phyloP scores from a whole-genome alignment of 2,888 invertebrate species.

The Volucella bombylans region DNA sequence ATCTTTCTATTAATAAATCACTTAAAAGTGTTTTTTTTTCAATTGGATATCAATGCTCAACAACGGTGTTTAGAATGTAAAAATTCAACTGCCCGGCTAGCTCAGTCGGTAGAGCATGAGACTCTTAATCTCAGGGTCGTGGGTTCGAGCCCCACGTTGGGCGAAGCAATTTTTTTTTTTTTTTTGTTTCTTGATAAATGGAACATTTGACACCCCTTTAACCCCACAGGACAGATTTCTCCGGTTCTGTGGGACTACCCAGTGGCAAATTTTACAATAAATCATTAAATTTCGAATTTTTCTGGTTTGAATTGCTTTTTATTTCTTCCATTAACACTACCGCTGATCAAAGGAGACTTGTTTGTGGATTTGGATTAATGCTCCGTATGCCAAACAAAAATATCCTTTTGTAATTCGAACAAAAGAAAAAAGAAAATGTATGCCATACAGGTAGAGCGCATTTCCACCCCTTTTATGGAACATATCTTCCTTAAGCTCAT shows the following conservation, averaged over 20 bases:
- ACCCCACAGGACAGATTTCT: neutral
- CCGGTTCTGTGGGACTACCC: neutral
- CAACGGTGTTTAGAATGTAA: no score
- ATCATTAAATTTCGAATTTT: slow-evolving; percentile 50
- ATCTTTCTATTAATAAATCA: no score
- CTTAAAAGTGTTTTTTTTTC: no score
- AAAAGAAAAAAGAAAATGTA: slow-evolving; percentile 55
- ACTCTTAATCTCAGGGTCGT: slow-evolving; percentile 80
- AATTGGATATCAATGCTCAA: no score
- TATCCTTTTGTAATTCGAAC: slow-evolving; percentile 48
- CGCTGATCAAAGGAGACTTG: slow-evolving; percentile 37
- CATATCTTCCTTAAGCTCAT: slow-evolving; percentile 56
- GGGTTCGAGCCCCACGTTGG: slow-evolving; percentile 80
- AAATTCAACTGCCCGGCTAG: slow-evolving; percentile 76
- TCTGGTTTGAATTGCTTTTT: neutral
- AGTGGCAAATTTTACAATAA: slow-evolving; percentile 27
- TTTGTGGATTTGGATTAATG: slow-evolving; percentile 59
- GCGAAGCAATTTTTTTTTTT: slow-evolving; percentile 67
- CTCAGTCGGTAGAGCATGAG: slow-evolving; percentile 80
- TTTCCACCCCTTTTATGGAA: slow-evolving; percentile 60
- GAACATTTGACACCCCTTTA: neutral
- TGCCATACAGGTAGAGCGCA: slow-evolving; percentile 70
- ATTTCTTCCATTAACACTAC: neutral
- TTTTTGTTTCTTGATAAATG: neutral
- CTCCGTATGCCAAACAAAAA: slow-evolving; percentile 10